Evolutionary conservation across 2,113 vertebrate genomes (phyloP), one percentile per base, ranked within the genome.

Genomic region (Rhizomys pruinosus): DNA sequence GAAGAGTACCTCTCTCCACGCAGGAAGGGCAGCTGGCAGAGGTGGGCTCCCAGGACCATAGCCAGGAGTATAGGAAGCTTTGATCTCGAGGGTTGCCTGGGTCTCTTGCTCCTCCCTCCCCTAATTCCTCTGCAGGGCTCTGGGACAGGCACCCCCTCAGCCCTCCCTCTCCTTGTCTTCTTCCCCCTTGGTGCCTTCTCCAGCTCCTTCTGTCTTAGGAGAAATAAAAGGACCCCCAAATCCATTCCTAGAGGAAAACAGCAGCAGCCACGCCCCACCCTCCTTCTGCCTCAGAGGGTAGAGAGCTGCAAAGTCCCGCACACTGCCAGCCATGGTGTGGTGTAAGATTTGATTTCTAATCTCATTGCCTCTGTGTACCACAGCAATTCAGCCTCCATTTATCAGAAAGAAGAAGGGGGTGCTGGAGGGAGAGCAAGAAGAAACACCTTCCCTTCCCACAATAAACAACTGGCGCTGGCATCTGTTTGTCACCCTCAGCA

Each of bases 181-280:
- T 16, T 64, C 79, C 68, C n/a, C 52, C 78, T 87, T 71, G 42
- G 61, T 74, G 42, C 64, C 39, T 39, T 76, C 90, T 63, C 25
- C 15, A 86, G 85, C 42, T 89, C 16, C 69, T 86, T 76, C 52
- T 66, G 16, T 80, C 72, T 73, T 90, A 34, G 84, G 64, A 93
- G 47, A 92, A 94, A 93, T 86, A 84, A 80, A 94, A 97, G 72
- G 78, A 81, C 88, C 82, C 61, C 61, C 71, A 47, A 92, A 95
- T 84, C 80, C 91, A 87, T 32, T 91, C 87, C 87, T 39, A 17
- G 29, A 66, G 89, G 20, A 12, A 85, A 85, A 92, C 7, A 39
- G 78, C 69, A 88, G 79, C 91, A 95, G 93, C 63, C 89, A 86
- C 74, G 61, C 32, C 71, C 69, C 42, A 64, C 13, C 34, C 80